Evolutionary conservation across 2,797 vertebrate species (phyloP).

Genomic region (Sebastes diploproa): DNA sequence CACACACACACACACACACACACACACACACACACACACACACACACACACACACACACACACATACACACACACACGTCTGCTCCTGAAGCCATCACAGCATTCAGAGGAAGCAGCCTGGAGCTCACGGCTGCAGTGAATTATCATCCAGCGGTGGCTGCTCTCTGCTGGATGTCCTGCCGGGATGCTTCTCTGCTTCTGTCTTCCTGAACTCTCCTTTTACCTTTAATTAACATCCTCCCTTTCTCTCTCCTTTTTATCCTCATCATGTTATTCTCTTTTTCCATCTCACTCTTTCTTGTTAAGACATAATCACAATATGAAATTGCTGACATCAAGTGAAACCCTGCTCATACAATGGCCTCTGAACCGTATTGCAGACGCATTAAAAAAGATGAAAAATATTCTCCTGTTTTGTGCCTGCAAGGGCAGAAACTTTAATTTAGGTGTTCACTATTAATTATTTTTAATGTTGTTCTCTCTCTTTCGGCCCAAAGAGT

Average conservation of each 20-base stretch:
- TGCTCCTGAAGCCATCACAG: constrained; percentile 29
- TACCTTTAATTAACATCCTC: constrained; percentile 2
- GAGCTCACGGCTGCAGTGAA: constrained; percentile 30
- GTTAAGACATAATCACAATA: background rate
- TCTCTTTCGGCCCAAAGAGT: background rate
- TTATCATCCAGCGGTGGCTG: constrained; percentile 26
- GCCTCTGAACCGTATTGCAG: background rate
- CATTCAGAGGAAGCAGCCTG: constrained; percentile 31
- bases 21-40: background rate
- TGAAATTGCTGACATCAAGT: background rate
- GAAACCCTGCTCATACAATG: background rate
- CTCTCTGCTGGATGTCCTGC: constrained; percentile 18
- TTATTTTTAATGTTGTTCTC: background rate
- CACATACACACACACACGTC: background rate
- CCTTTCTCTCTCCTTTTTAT: background rate
- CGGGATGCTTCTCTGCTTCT: background rate
- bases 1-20: background rate
- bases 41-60: background rate
- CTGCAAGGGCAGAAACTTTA: background rate
- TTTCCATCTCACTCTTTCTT: background rate
- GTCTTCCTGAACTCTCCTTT: background rate
- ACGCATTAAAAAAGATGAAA: background rate
- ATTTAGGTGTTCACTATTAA: background rate
- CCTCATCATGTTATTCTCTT: background rate
- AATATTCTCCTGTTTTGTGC: background rate